A percentile compares a stretch with the other conserved stretches of the same genome.
These are phyloP conservation scores for Junonia oenone DNA, from an alignment of 2,888 invertebrate genomes.

Conservation along the genomic window DNA sequence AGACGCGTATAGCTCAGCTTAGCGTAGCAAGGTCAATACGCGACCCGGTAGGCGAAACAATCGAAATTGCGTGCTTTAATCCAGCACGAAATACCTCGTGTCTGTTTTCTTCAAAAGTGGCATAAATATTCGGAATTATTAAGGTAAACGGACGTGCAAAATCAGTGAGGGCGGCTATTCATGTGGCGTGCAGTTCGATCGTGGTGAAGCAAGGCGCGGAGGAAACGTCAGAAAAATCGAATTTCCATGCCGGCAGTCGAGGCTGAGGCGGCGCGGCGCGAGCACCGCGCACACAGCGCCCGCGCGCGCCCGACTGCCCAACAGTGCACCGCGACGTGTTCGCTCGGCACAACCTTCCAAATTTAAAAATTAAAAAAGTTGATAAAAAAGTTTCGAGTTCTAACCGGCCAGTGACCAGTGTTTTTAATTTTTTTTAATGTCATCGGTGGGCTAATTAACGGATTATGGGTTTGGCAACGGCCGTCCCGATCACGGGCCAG, in stretches of 20 bases:
- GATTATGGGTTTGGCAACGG: conserved; percentile 62
- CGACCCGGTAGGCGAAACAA: conserved; percentile 26
- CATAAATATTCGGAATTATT: conserved; percentile 58
- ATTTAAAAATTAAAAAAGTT: conserved; percentile 31
- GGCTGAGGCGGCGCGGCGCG: conserved; percentile 73
- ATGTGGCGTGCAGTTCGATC: conserved; percentile 76
- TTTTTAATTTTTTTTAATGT: conserved; percentile 37
- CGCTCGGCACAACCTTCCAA: conserved; percentile 32
- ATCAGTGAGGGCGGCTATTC: conserved; percentile 62
- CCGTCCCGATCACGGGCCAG: conserved; percentile 51
- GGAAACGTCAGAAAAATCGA: conserved; percentile 79
- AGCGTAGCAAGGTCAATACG: conserved; percentile 22
- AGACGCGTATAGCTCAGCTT: conserved; percentile 4
- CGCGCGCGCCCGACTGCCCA: conserved; percentile 52
- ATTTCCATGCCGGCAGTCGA: conserved; percentile 77
- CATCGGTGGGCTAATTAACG: conserved; percentile 58
- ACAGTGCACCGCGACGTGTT: conserved; percentile 26
- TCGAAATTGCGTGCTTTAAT: conserved; percentile 57
- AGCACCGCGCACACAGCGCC: conserved; percentile 64
- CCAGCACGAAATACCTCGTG: conserved; percentile 43
- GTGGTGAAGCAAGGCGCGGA: conserved; percentile 73
- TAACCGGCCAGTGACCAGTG: conserved; percentile 39
- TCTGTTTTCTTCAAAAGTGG: conserved; percentile 49
- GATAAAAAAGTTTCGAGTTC: conserved; percentile 26
- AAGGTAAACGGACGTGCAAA: conserved; percentile 66